Conservation (phyloP, 1,140 invertebrate species). For the Vanessa tameamea region DNA sequence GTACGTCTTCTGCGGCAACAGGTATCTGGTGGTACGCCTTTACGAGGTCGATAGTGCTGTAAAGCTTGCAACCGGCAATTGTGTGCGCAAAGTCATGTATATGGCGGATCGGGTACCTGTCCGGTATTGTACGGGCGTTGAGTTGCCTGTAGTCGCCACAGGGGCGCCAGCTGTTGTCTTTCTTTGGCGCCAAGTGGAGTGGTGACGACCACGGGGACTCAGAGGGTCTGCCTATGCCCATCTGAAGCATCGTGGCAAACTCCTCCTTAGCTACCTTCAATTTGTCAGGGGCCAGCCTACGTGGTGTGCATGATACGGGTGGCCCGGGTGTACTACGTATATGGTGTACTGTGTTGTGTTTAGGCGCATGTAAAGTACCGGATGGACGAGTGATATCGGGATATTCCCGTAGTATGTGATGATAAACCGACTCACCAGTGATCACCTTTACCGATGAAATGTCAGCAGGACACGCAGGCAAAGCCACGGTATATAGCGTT, state of each 20-base stretch:
- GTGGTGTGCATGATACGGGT: not conserved
- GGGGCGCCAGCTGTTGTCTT: slow-evolving; percentile 1
- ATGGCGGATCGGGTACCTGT: slow-evolving; percentile 13
- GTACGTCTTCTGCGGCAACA: slow-evolving; percentile 2
- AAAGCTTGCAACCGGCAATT: slow-evolving; percentile 6
- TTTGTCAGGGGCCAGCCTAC: not conserved
- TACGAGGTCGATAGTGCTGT: slow-evolving; percentile 1
- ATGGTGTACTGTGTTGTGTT: slow-evolving; percentile 2
- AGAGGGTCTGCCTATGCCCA: slow-evolving; percentile 9
- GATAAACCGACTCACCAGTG: too few relatives aligned
- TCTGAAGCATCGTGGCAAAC: slow-evolving; percentile 8
- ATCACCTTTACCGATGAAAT: too few relatives aligned
- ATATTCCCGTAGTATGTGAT: too few relatives aligned
- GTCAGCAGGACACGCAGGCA: too few relatives aligned
- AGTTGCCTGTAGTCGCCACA: too few relatives aligned
- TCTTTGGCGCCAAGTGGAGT: slow-evolving; percentile 12
- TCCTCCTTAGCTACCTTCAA: slow-evolving; percentile 3
- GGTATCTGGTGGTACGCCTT: slow-evolving; percentile 12
- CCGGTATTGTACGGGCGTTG: not conserved
- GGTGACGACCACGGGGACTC: slow-evolving; percentile 16
- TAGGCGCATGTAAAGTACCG: not conserved
- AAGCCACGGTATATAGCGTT: too few relatives aligned
- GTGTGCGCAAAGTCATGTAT: slow-evolving; percentile 18
- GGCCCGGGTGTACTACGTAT: not conserved
- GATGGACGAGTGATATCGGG: too few relatives aligned